Evolutionary conservation across 2,888 invertebrate genomes (phyloP).

Genomic region (Campoplex capitator): DNA sequence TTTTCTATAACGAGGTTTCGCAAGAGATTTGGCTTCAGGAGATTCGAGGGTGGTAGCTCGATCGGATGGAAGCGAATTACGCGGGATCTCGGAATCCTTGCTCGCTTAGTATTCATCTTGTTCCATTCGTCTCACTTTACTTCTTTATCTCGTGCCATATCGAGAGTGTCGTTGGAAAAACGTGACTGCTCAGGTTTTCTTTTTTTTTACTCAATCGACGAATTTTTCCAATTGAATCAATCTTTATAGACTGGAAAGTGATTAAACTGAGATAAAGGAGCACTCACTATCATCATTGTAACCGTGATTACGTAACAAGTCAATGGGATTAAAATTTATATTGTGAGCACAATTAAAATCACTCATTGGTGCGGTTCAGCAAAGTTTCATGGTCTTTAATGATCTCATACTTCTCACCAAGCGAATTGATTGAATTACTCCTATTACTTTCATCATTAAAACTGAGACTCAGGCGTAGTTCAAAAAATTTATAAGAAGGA

Average conservation of each 20-base stretch:
- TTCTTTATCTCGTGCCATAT: constrained; percentile 24
- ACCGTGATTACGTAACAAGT: neutral
- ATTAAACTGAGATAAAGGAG: neutral
- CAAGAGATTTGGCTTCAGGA: constrained; percentile 78
- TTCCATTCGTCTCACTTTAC: constrained; percentile 56
- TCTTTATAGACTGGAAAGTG: neutral
- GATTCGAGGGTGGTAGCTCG: constrained; percentile 72
- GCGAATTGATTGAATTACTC: constrained; percentile 18
- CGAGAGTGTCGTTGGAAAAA: constrained; percentile 65
- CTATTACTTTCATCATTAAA: constrained; percentile 5
- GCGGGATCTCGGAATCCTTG: constrained; percentile 70
- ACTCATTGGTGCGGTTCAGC: neutral
- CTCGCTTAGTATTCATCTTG: constrained; percentile 76
- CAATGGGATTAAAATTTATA: neutral
- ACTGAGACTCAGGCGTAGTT: too few relatives aligned
- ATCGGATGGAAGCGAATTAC: constrained; percentile 81
- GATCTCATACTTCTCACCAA: constrained; percentile 2
- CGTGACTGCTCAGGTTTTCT: constrained; percentile 54
- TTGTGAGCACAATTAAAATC: constrained; percentile 3
- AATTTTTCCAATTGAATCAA: constrained; percentile 2
- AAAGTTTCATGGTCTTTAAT: constrained; percentile 30
- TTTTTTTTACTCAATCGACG: constrained; percentile 14
- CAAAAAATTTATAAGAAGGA: neutral
- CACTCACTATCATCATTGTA: constrained; percentile 42
- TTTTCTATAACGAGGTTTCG: constrained; percentile 77